phyloP scores from a whole-genome alignment of 2,888 invertebrate genomes.

The Acleris sparsana region DNA sequence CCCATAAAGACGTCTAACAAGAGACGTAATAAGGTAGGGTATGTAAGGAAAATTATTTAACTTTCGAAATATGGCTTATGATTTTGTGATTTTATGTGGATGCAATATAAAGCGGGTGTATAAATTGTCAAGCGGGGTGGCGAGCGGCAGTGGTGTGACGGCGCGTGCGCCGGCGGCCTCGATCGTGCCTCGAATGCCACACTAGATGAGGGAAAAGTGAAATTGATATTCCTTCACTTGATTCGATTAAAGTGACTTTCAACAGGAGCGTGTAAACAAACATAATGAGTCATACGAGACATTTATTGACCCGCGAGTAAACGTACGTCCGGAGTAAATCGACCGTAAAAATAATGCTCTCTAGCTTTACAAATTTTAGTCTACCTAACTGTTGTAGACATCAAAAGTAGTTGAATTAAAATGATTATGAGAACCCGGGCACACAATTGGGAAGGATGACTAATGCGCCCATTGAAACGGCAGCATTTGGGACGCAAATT shows the following conservation, averaged over 20 bases:
- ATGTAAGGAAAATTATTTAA: not conserved
- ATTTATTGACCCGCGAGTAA: constrained; percentile 30
- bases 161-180: constrained; percentile 75
- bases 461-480: constrained; percentile 33
- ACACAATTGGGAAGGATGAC: constrained; percentile 48
- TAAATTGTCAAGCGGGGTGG: constrained; percentile 24
- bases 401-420: constrained; percentile 56
- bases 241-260: constrained; percentile 72
- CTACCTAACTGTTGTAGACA: constrained; percentile 61
- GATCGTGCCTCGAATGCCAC: constrained; percentile 78
- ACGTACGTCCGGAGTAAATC: constrained; percentile 33
- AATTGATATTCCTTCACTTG: constrained; percentile 71
- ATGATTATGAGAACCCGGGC: constrained; percentile 57
- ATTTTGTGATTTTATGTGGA: constrained; percentile 17
- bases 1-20: constrained; percentile 3
- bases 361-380: constrained; percentile 44
- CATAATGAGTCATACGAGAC: constrained; percentile 25
- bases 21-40: not conserved
- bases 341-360: constrained; percentile 41
- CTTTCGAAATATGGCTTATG: constrained; percentile 2
- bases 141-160: constrained; percentile 53
- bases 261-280: constrained; percentile 65
- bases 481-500: constrained; percentile 32
- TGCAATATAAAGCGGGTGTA: constrained; percentile 10
- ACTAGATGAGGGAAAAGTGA: constrained; percentile 78